Evolutionary conservation across 2,113 vertebrate genomes (phyloP).

Genomic region (Chionomys nivalis): DNA sequence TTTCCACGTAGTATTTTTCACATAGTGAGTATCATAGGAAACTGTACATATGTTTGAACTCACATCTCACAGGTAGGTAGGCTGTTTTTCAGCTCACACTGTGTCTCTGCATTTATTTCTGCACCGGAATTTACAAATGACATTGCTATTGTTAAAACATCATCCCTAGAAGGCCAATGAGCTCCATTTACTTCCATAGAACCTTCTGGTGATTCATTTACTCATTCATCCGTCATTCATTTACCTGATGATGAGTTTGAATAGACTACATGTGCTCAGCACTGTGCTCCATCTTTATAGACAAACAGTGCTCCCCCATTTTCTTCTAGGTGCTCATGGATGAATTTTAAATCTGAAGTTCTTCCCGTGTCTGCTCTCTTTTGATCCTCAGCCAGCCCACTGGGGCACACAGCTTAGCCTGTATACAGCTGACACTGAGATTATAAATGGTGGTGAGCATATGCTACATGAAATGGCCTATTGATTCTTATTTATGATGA

Average conservation of each 20-base stretch:
- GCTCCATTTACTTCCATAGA: not conserved
- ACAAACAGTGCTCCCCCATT: not conserved
- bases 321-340: not conserved
- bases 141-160: not conserved
- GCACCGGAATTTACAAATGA: not conserved
- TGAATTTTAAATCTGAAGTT: not conserved
- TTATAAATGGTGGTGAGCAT: slow-evolving; percentile 71
- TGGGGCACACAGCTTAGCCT: slow-evolving; percentile 4
- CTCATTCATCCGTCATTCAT: not conserved
- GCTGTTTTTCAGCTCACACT: not conserved
- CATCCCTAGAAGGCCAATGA: not conserved
- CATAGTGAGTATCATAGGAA: not conserved
- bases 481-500: slow-evolving; percentile 81
- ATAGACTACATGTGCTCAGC: not conserved
- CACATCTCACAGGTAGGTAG: not conserved
- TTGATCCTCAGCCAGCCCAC: slow-evolving; percentile 5
- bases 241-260: not conserved
- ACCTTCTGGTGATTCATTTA: not conserved
- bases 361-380: slow-evolving; percentile 4
- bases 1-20: not conserved
- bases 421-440: slow-evolving; percentile 56
- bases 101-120: not conserved
- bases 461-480: slow-evolving; percentile 78
- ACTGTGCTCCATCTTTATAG: not conserved
- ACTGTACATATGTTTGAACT: not conserved